phyloP scores from a whole-genome alignment of 2,888 invertebrate genomes.

The Coleophora flavipennella region DNA sequence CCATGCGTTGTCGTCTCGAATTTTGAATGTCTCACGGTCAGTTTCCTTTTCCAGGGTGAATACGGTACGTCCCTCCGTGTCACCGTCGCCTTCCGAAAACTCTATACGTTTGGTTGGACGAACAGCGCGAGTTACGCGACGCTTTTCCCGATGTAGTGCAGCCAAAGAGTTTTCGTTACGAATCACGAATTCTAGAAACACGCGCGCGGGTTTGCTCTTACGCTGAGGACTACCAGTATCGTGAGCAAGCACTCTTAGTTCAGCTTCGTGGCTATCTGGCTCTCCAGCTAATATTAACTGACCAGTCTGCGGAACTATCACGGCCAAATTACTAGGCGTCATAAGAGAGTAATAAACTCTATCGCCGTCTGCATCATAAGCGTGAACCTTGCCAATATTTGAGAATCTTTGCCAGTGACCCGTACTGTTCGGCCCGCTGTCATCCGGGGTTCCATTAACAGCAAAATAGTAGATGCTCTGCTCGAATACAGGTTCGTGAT shows the following conservation, averaged over 20 bases:
- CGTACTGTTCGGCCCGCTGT: constrained; percentile 72
- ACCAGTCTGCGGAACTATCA: constrained; percentile 94
- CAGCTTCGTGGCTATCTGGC: constrained; percentile 78
- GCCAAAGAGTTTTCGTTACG: constrained; percentile 74
- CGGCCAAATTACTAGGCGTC: constrained; percentile 85
- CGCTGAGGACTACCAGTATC: constrained; percentile 84
- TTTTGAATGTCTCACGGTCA: constrained; percentile 93
- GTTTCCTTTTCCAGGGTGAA: constrained; percentile 94
- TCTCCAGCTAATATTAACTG: constrained; percentile 88
- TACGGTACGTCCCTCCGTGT: constrained; percentile 88
- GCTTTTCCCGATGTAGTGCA: constrained; percentile 78
- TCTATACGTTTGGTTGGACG: constrained; percentile 94
- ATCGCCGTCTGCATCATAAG: constrained; percentile 93
- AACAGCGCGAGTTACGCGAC: constrained; percentile 90
- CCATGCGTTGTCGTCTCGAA: constrained; percentile 95
- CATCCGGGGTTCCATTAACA: constrained; percentile 76
- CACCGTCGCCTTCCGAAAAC: constrained; percentile 92
- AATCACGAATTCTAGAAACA: constrained; percentile 80
- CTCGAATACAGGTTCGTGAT: constrained; percentile 90
- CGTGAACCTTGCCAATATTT: constrained; percentile 87
- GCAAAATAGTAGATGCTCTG: constrained; percentile 84
- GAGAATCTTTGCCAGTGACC: constrained; percentile 84
- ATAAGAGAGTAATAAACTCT: constrained; percentile 89
- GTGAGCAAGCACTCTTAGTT: constrained; percentile 86
- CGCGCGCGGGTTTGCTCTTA: constrained; percentile 81